Percentiles rank a stretch among this genome's conserved stretches.
These are phyloP conservation scores for Acarapis woodi DNA, from an alignment of 1,140 invertebrate genomes.

Conservation along the genomic window DNA sequence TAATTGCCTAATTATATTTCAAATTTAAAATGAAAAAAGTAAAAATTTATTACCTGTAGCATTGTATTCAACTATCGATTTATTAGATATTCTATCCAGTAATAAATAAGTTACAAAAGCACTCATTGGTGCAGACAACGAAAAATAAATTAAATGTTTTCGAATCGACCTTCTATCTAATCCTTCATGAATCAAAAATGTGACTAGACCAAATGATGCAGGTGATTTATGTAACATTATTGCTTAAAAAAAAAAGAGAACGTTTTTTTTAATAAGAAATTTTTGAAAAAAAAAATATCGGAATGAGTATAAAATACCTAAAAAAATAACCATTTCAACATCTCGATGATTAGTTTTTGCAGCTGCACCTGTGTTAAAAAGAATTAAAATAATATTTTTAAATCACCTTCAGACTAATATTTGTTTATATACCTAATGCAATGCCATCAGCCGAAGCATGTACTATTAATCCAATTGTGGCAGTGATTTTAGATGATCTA, in stretches of 20 bases:
- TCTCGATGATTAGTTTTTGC: slow-evolving; percentile 76
- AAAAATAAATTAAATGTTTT: slow-evolving; percentile 75
- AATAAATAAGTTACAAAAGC: slow-evolving; percentile 76
- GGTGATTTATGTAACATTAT: slow-evolving; percentile 99
- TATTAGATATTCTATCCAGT: slow-evolving; percentile 31
- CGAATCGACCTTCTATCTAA: slow-evolving; percentile 59
- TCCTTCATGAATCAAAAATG: slow-evolving; percentile 78
- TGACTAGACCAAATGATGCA: slow-evolving; percentile 88
- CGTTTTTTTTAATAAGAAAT: no score
- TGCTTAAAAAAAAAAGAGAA: no score
- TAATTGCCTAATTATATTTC: not conserved
- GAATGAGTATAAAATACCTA: no score
- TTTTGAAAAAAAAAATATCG: no score
- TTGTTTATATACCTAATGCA: no score
- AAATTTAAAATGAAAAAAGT: no score
- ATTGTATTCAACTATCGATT: slow-evolving; percentile 45
- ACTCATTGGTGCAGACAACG: slow-evolving; percentile 58
- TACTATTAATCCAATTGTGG: slow-evolving; percentile 80
- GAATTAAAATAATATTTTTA: no score
- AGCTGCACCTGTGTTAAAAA: no score
- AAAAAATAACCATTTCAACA: slow-evolving; percentile 87
- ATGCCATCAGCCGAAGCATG: slow-evolving; percentile 94
- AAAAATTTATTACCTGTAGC: slow-evolving; percentile 34
- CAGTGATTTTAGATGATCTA: slow-evolving; percentile 37
- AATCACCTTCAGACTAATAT: no score